Base-by-base conservation (phyloP, 2,113 vertebrate genomes). In the Nothobranchius furzeri region DNA sequence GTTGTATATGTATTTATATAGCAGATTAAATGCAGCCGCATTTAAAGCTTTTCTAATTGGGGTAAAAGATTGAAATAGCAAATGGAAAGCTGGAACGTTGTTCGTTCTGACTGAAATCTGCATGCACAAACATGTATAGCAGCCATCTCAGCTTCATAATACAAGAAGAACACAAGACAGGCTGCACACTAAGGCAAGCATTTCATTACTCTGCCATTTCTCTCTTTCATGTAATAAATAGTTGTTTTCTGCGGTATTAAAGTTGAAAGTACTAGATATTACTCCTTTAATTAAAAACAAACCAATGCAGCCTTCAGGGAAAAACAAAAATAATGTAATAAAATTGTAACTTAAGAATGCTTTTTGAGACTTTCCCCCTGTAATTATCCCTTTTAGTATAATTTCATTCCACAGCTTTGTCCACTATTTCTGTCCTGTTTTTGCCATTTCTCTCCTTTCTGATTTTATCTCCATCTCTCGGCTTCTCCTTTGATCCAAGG, bases 401-500 rank as follows among this genome's bases (percentile, higher is more conserved):
- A 60, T 17, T 71, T 71, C 42, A 68, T 70, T 53, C 30, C 30
- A 14, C 24, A 56, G 11, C 52, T 77, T 74, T 60, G 49, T 77
- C 68, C 66, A 50, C 52, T 48, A 43, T 85, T 52, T 40, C 47
- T 60, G 46, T 40, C 42, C 52, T 48, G 20, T 85, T 52, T 40
- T 50, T 60, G 46, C 46, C 42, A 15, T 60, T 57, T 69, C 42
- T 64, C 12, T 68, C 10, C 37, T 11, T 45, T 45, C 43, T 10
- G 3, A 3, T 45, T 45, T 45, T 45, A 11, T 49, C 36, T 42
- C 45, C 36, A 12, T 20, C 53, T 52, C 43, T 75, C 55, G 52
- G 35, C 62, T 73, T 83, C 71, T 77, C 80, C 81, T 89, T 89
- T 91, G 85, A 89, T 86, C 86, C 83, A 46, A 52, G 70, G 78